phyloP scores from a whole-genome alignment of 2,888 invertebrate species.

The Drosophila anomalata region DNA sequence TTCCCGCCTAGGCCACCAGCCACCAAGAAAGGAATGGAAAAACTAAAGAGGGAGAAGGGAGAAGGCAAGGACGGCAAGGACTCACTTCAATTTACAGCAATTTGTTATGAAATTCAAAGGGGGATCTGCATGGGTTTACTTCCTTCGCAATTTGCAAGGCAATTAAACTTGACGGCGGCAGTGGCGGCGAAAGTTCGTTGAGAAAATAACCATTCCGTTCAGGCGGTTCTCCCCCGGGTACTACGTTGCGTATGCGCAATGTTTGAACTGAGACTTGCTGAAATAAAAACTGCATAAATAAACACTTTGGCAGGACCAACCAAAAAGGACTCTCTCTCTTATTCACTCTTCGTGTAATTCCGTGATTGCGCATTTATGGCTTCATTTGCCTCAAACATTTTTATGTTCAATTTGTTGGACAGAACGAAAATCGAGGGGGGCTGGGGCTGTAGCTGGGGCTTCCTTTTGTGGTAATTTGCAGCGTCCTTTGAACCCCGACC shows the following conservation, averaged over 20 bases:
- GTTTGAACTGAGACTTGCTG: conserved; percentile 41
- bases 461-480: conserved; percentile 70
- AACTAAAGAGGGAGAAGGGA: conserved; percentile 15
- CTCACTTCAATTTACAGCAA: conserved; percentile 58
- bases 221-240: conserved; percentile 8
- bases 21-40: not conserved
- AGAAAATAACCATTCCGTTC: not conserved
- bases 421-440: not conserved
- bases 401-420: conserved; percentile 59
- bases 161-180: conserved; percentile 71
- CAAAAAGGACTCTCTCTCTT: conserved; percentile 1
- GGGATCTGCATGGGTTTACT: conserved; percentile 39
- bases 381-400: conserved; percentile 72
- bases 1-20: conserved; percentile 20
- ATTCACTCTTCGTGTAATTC: conserved; percentile 63
- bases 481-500: conserved; percentile 65
- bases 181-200: conserved; percentile 17
- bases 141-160: conserved; percentile 71
- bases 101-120: conserved; percentile 68
- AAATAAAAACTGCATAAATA: conserved; percentile 71
- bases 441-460: conserved; percentile 1
- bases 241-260: conserved; percentile 53
- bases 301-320: conserved; percentile 57
- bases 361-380: conserved; percentile 81
- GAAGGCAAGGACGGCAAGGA: not conserved